Conservation (phyloP, 37 sponge, comb jelly and placozoan species). For the Amphimedon queenslandica region DNA sequence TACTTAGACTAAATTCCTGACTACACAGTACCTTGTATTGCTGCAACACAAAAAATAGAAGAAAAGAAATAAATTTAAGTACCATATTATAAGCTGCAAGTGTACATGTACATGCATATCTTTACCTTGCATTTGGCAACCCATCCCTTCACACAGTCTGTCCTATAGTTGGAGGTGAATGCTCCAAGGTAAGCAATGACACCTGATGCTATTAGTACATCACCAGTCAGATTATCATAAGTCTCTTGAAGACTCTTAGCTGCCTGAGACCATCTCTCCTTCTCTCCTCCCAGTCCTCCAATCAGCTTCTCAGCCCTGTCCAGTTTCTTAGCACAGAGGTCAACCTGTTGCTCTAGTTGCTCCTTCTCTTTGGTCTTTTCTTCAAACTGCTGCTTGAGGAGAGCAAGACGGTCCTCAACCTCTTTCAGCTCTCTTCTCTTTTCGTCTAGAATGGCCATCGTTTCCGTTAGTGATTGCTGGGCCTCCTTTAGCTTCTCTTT, state of each 20-base stretch:
- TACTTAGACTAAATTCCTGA: conserved; percentile 82
- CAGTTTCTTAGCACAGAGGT: conserved; percentile 94
- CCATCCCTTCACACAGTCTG: conserved; percentile 73
- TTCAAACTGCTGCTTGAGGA: conserved; percentile 77
- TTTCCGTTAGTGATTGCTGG: conserved; percentile 73
- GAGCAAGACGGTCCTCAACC: conserved; percentile 90
- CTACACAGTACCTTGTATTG: conserved; percentile 71
- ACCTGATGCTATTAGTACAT: conserved; percentile 94
- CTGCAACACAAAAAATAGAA: conserved; percentile 16
- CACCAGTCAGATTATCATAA: conserved; percentile 96
- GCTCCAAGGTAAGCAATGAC: conserved; percentile 98
- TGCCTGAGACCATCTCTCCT: conserved; percentile 89
- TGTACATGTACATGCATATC: background rate
- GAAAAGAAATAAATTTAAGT: background rate
- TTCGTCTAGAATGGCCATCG: conserved; percentile 79
- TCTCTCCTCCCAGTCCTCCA: conserved; percentile 98
- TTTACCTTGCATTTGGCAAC: conserved; percentile 69
- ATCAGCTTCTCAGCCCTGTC: conserved; percentile 98
- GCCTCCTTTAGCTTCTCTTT: conserved; percentile 87
- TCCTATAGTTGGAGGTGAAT: conserved; percentile 86
- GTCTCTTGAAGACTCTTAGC: conserved; percentile 77
- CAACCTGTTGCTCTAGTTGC: conserved; percentile 86
- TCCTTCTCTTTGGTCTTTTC: conserved; percentile 94
- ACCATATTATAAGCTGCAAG: background rate
- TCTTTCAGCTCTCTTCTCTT: conserved; percentile 95